These are phyloP conservation scores for Drosophila serrata DNA, from an alignment of 1,140 invertebrate genomes.

Conservation along the genomic window DNA sequence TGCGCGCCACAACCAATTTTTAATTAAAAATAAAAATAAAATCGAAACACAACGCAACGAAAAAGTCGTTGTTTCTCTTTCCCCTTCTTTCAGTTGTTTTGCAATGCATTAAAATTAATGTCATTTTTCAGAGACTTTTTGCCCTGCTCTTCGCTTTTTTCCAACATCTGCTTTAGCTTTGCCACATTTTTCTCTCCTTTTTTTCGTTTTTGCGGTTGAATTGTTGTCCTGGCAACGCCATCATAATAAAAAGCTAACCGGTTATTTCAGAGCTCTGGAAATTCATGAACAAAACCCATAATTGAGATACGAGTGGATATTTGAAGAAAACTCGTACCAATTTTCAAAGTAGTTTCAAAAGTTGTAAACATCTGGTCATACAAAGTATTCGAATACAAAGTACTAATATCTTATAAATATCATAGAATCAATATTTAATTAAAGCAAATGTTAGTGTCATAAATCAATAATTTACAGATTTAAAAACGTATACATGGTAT, in stretches of 20 bases:
- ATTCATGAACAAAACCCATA: conserved; percentile 23
- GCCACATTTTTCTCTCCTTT: conserved; percentile 13
- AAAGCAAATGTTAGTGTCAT: neutral
- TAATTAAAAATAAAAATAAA: conserved; percentile 45
- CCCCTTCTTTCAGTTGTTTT: conserved; percentile 12
- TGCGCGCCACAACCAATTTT: conserved; percentile 40
- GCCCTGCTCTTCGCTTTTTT: conserved; percentile 3
- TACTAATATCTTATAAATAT: neutral
- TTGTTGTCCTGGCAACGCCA: conserved; percentile 30
- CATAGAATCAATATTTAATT: neutral
- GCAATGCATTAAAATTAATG: conserved; percentile 56
- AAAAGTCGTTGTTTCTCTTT: conserved; percentile 13
- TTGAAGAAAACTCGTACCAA: neutral
- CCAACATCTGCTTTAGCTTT: conserved; percentile 39
- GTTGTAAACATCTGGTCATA: neutral
- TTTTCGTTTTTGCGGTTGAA: conserved; percentile 51
- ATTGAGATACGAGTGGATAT: conserved; percentile 35
- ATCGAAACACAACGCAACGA: neutral
- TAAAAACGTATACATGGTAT: neutral
- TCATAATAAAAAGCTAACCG: conserved; percentile 49
- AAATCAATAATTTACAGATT: neutral
- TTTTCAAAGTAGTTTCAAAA: neutral
- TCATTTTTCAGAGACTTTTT: conserved; percentile 51
- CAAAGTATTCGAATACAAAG: neutral
- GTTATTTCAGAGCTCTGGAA: neutral